Base-by-base conservation (phyloP, 2,888 invertebrate genomes). In the Chirona hameri region DNA sequence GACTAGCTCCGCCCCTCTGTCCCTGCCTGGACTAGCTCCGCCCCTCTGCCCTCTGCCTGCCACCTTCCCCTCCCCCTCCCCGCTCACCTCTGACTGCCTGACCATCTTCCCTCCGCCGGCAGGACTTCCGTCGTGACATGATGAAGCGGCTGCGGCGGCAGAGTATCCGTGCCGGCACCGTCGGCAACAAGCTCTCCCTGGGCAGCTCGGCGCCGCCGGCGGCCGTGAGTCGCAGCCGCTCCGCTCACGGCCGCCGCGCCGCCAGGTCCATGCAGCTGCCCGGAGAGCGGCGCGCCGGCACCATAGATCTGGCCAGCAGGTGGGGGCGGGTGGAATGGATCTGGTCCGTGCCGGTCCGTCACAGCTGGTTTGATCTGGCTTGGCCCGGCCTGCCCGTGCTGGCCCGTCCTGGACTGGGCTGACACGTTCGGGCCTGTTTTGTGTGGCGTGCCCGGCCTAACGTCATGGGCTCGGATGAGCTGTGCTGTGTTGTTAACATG, bases 71-170 rank as follows among this genome's bases (percentile, higher is more conserved):
- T 39, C 39, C 39, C 39, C 39, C 4, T 39, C 39, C 4, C 39
- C 39, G 39, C 7, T 39, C 39, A 39, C 39, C 2, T 39, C 39
- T 39, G 39, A 39, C 39, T 7, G 39, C 7, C 57, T 57, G 57
- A 21, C 18, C 31, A 18, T 9, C 31, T 5, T 9, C 72, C 10
- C 31, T 9, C 31, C 29, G 76, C 18, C 15, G 24, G 80, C 84
- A 84, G 84, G 89, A 89, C 85, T 89, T 90, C 86, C 87, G 86
- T 86, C 92, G 96, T 85, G 98, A 98, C 88, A 95, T 98, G 92
- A 94, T 98, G 85, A 97, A 97, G 88, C 94, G 94, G 88, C 89
- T 96, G 60, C 91, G 95, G 48, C 91, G 95, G 46, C 95, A 96
- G 88, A 94, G 95, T 86, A 93, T 95, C 24, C 80, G 80, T 1